Conservation (phyloP, 2,113 vertebrate genomes). For the Egretta garzetta region DNA sequence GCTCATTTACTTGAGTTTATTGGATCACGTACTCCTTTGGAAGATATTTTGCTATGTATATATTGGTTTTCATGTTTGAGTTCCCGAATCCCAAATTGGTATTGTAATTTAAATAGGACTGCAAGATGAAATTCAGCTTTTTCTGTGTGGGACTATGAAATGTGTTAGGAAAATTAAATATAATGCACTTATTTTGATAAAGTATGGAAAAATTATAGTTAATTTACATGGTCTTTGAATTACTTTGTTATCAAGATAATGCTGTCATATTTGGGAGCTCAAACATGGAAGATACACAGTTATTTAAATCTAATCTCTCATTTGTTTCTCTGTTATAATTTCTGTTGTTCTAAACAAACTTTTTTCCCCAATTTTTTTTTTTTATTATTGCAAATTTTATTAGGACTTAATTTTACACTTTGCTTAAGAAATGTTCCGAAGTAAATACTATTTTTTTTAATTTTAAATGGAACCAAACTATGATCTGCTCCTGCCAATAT, state of each 20-base stretch:
- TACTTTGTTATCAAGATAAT: background rate
- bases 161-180: background rate
- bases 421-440: background rate
- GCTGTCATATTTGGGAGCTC: background rate
- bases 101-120: background rate
- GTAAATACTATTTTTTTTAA: background rate
- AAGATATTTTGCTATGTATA: background rate
- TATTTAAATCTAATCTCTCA: background rate
- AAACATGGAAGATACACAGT: background rate
- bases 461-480: background rate
- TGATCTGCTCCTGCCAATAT: background rate
- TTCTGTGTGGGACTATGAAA: background rate
- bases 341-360: background rate
- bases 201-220: background rate
- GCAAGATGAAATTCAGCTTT: background rate
- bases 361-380: background rate
- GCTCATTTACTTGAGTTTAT: background rate
- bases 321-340: background rate
- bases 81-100: background rate
- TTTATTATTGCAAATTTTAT: background rate
- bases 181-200: background rate
- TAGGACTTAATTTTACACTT: background rate
- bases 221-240: background rate
- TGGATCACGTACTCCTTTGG: background rate
- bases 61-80: background rate